These are phyloP conservation scores for Solea senegalensis DNA, from an alignment of 2,113 vertebrate genomes.

Conservation along the genomic window DNA sequence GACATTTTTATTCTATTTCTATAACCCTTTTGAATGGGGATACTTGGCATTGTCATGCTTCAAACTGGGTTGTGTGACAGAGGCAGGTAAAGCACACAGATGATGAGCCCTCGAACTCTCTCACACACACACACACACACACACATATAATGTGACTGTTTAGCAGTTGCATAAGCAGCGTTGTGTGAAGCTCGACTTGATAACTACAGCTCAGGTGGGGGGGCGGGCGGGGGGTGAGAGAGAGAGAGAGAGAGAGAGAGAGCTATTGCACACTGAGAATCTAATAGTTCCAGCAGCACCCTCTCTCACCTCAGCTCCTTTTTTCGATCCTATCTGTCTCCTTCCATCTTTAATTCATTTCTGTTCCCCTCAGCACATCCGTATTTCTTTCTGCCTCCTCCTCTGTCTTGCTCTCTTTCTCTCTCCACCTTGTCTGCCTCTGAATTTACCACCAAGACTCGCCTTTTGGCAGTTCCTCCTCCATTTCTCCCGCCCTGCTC, in stretches of 20 bases:
- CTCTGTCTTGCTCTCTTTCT: constrained; percentile 48
- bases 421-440: constrained; percentile 40
- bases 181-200: constrained; percentile 34
- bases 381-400: constrained; percentile 46
- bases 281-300: constrained; percentile 61
- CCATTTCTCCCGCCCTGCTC: constrained; percentile 25
- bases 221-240: not conserved
- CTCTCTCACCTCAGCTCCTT: constrained; percentile 60
- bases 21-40: too few species aligned
- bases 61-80: not conserved
- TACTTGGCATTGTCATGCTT: too few species aligned
- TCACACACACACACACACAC: not conserved
- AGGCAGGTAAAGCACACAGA: constrained; percentile 18
- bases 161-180: constrained; percentile 40
- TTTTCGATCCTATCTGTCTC: constrained; percentile 65
- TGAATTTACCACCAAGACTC: constrained; percentile 64
- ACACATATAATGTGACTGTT: constrained; percentile 28
- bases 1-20: too few species aligned
- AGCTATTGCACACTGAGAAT: constrained; percentile 45
- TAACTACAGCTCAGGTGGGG: constrained; percentile 43
- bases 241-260: not conserved
- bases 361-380: constrained; percentile 63
- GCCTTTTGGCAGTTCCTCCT: constrained; percentile 56
- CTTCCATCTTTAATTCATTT: constrained; percentile 73
- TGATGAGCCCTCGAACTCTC: not conserved